Conservation (phyloP, 2,113 vertebrate genomes). For the Sialia sialis region DNA sequence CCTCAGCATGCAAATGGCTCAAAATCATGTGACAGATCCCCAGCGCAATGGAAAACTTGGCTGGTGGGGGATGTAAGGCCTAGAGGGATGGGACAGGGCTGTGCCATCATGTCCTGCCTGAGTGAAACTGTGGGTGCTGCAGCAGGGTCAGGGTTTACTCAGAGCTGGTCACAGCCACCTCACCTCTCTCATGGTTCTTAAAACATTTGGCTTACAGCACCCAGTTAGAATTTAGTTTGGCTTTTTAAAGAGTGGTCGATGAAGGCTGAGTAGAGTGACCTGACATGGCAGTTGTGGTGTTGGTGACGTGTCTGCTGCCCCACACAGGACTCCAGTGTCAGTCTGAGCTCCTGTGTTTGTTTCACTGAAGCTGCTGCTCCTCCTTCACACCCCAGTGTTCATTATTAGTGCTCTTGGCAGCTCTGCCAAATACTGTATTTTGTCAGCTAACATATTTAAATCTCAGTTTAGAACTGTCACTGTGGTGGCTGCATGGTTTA, state of each 20-base stretch:
- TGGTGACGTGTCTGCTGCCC: neutral
- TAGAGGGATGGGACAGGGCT: neutral
- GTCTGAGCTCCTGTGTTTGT: neutral
- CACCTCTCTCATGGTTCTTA: accelerated
- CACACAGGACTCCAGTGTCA: neutral
- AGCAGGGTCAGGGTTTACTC: neutral
- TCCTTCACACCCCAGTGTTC: neutral
- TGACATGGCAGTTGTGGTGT: accelerated
- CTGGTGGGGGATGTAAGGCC: neutral
- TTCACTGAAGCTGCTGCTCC: neutral
- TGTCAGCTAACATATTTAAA: neutral
- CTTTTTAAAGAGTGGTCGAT: neutral
- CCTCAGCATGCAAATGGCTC: accelerated
- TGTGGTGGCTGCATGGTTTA: neutral
- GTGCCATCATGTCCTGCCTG: neutral
- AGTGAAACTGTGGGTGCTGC: accelerated
- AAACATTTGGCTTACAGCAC: neutral
- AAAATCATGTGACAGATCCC: neutral
- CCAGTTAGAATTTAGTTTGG: neutral
- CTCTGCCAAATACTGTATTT: neutral
- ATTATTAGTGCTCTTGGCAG: neutral
- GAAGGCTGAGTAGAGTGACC: neutral
- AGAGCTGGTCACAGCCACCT: neutral
- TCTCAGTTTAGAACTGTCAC: neutral
- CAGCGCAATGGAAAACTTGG: neutral